Percentiles rank a stretch among this genome's conserved stretches.
Conservation (phyloP, 2,113 vertebrate species). For the Sturnira hondurensis region DNA sequence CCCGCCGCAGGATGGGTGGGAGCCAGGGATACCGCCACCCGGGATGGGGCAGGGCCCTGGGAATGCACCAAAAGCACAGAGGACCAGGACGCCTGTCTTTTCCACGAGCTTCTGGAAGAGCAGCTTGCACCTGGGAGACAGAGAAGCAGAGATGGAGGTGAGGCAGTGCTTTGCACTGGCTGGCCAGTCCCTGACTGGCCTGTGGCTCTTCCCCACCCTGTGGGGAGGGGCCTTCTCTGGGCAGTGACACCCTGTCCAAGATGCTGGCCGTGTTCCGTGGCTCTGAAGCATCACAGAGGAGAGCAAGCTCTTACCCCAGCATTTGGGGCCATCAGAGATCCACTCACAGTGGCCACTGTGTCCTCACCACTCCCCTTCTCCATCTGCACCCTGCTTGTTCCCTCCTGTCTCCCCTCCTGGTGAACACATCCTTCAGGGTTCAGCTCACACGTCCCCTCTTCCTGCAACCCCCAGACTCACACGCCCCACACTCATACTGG, state of each 20-base stretch:
- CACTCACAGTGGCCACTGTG: not conserved
- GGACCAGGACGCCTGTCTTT: constrained; percentile 59
- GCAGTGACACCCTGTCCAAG: not conserved
- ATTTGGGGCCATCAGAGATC: not conserved
- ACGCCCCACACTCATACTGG: too few species aligned
- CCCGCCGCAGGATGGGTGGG: not conserved
- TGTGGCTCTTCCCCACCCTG: not conserved
- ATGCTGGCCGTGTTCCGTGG: not conserved
- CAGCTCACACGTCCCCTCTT: not conserved
- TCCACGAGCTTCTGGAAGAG: constrained; percentile 61
- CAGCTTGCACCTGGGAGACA: constrained; percentile 48
- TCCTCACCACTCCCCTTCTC: not conserved
- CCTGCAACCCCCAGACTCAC: not conserved
- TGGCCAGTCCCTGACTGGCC: not conserved
- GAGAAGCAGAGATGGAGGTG: not conserved
- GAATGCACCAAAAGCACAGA: constrained; percentile 62
- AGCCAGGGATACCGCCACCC: not conserved
- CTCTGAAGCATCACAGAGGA: not conserved
- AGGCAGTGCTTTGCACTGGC: not conserved
- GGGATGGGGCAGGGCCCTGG: not conserved
- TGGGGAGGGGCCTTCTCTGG: not conserved
- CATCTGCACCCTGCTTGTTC: not conserved
- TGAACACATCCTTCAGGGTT: not conserved
- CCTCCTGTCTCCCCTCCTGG: not conserved
- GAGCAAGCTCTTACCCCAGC: not conserved